phyloP scores from a whole-genome alignment of 2,113 vertebrate species.

The Echinops telfairi region DNA sequence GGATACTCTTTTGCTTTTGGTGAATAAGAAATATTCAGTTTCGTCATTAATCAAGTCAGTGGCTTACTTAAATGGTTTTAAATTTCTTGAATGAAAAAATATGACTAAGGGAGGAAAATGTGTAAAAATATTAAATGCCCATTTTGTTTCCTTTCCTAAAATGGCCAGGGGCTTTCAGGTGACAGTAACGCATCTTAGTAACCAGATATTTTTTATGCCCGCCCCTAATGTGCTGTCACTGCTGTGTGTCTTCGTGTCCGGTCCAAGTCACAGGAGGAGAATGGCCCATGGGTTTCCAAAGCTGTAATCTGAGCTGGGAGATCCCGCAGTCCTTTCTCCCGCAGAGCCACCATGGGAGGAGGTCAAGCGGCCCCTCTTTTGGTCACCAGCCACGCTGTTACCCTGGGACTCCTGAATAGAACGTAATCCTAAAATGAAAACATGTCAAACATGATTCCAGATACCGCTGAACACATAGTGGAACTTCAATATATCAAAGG shows the following conservation, averaged over 20 bases:
- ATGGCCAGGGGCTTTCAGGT: too few species aligned
- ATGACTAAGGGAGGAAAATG: background rate
- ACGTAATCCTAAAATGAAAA: conserved; percentile 17
- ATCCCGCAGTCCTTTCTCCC: background rate
- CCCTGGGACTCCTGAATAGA: background rate
- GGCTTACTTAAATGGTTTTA: background rate
- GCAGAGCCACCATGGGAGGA: background rate
- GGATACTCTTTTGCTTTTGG: background rate
- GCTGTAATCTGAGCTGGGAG: background rate
- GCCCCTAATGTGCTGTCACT: background rate
- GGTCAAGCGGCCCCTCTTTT: background rate
- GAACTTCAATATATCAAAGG: background rate
- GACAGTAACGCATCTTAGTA: background rate
- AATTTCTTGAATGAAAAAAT: conserved; percentile 15
- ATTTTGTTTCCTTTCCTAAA: background rate
- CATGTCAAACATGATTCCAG: background rate
- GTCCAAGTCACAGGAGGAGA: background rate
- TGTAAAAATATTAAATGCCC: background rate
- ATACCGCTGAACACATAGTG: background rate
- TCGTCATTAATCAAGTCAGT: background rate
- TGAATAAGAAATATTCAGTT: background rate
- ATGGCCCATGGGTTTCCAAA: background rate
- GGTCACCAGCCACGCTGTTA: background rate
- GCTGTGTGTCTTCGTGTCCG: background rate
- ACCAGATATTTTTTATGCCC: background rate